Base-by-base conservation (phyloP, 2,113 vertebrate genomes). In the Lampris incognitus region DNA sequence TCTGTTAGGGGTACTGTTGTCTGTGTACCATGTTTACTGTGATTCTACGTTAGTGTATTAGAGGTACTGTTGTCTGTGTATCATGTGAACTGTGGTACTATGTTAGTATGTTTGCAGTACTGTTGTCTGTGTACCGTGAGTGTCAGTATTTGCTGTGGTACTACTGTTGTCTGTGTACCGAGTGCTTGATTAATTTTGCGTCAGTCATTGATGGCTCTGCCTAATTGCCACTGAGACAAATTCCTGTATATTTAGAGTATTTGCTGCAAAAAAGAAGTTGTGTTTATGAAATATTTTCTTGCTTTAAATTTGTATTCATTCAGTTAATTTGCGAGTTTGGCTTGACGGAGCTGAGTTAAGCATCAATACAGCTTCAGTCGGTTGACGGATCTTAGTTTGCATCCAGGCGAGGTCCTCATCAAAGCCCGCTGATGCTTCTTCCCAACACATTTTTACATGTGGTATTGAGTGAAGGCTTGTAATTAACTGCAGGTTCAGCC, bases 401-500 rank as follows among this genome's bases (percentile, higher is more conserved):
- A 72, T 82, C 71, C 66, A 13, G 75, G 63, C 74, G 60, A 87
- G 86, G 83, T 83, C 79, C 72, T 70, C 78, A 72, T 88, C 80
- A 84, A 74, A 85, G 66, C 76, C 72, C 71, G 11, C 76, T 78
- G 77, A 89, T 80, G 81, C 82, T 79, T 44, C 81, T 71, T 77
- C 68, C 80, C 63, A 83, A 76, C 79, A 75, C 65, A 80, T 78
- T 66, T 74, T 48, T 63, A 74, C 78, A 50, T 59, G 66, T 51
- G 66, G 78, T 81, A 85, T 79, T 85, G 89, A 93, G 89, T 88
- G 87, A 85, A 87, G 76, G 79, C 40, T 50, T 61, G 79, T 89
- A 91, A 94, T 94, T 93, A 91, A 88, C 81, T 78, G 84, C 87
- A 78, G 87, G 87, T 92, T 91, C 74, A 75, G 58, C 38, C 58